phyloP scores from a whole-genome alignment of 2,113 vertebrate species.

The Corythoichthys haematopterus region DNA sequence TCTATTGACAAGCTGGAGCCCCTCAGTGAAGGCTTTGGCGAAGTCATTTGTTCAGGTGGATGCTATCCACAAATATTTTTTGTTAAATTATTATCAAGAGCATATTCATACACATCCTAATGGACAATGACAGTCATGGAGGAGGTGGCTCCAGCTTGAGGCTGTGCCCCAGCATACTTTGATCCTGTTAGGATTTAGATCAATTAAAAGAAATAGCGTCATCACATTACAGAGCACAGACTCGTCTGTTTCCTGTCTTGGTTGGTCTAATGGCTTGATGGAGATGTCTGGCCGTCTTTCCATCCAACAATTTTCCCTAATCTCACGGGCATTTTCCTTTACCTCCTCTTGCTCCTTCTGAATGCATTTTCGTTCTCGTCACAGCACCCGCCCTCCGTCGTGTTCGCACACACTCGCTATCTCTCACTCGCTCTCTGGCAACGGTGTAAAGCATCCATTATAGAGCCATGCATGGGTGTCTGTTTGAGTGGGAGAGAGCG shows the following conservation, averaged over 20 bases:
- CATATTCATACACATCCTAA: conserved; percentile 45
- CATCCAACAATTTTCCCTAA: conserved; percentile 24
- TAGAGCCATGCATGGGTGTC: conserved; percentile 74
- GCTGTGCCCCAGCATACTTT: conserved; percentile 30
- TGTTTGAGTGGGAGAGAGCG: conserved; percentile 70
- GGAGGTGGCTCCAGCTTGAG: conserved; percentile 23
- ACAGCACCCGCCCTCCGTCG: conserved; percentile 1
- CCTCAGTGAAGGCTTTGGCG: conserved; percentile 33
- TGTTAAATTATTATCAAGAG: conserved; percentile 59
- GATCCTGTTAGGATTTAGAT: conserved; percentile 54
- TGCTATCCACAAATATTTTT: conserved; percentile 51
- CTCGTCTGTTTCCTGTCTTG: conserved; percentile 54
- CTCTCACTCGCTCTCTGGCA: conserved; percentile 60
- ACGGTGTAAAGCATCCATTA: conserved; percentile 77
- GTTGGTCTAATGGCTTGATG: conserved; percentile 58
- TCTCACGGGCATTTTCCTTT: conserved; percentile 39
- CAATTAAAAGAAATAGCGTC: conserved; percentile 57
- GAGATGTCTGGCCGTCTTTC: conserved; percentile 29
- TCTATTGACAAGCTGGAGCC: conserved; percentile 55
- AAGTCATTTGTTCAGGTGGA: conserved; percentile 61
- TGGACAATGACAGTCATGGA: conserved; percentile 40
- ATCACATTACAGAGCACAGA: conserved; percentile 29
- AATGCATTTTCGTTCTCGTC: conserved; percentile 55
- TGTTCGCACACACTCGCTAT: conserved; percentile 41
- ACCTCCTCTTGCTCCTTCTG: conserved; percentile 37